These are phyloP conservation scores for Hepsetus odoe DNA, from an alignment of 2,113 vertebrate species.

Conservation along the genomic window DNA sequence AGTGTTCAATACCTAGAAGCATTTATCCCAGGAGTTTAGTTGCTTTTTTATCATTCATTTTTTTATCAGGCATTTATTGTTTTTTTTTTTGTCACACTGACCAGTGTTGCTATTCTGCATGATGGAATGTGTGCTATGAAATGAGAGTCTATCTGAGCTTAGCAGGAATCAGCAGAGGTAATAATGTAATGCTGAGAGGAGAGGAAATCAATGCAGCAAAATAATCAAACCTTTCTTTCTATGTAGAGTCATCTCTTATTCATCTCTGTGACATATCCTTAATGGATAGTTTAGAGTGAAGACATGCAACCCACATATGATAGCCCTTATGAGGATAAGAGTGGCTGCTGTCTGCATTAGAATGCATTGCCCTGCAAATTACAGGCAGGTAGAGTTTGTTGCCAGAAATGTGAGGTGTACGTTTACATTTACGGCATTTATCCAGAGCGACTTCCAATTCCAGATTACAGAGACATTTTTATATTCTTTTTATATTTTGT, in stretches of 20 bases:
- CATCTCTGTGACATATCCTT: conserved; percentile 15
- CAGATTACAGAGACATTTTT: too few species aligned
- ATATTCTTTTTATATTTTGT: too few species aligned
- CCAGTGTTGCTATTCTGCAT: too few species aligned
- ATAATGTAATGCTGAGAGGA: neutral
- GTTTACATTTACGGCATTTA: too few species aligned
- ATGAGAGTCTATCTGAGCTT: neutral
- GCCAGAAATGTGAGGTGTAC: neutral
- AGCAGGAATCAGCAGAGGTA: too few species aligned
- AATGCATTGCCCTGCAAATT: conserved; percentile 23
- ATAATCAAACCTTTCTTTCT: conserved; percentile 37
- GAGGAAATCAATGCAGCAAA: conserved; percentile 16
- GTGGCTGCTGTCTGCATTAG: conserved; percentile 9
- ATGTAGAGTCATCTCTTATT: neutral
- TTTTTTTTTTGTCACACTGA: too few species aligned
- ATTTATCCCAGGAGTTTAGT: too few species aligned
- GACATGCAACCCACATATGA: conserved; percentile 45
- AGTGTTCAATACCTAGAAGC: too few species aligned
- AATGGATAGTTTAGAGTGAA: conserved; percentile 13
- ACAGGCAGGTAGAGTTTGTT: conserved; percentile 17
- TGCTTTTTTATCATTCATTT: too few species aligned
- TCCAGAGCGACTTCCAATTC: too few species aligned
- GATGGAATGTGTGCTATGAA: neutral
- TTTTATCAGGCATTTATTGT: too few species aligned
- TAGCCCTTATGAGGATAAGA: conserved; percentile 15